A percentile compares a stretch with the other conserved stretches of the same genome.
Conservation (phyloP, 2,113 vertebrate genomes). For the Catharus bicknelli region DNA sequence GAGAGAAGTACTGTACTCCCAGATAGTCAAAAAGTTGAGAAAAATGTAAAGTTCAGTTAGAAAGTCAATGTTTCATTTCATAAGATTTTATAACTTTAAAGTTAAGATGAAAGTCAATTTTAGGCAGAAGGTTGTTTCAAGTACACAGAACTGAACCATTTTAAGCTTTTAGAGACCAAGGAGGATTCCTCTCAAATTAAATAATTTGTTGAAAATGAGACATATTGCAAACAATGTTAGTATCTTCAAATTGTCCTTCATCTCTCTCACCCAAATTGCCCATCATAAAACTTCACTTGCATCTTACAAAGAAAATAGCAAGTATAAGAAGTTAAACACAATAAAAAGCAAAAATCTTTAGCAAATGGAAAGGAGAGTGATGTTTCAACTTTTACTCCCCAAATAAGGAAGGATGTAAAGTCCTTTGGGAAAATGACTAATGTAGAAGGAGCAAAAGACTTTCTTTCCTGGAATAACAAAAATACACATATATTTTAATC, state of each 20-base stretch:
- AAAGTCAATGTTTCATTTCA: background rate
- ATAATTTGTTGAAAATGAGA: background rate
- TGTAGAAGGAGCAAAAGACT: conserved; percentile 59
- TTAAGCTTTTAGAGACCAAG: background rate
- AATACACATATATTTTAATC: conserved; percentile 71
- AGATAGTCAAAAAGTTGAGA: background rate
- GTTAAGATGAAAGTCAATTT: background rate
- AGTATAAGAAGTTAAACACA: background rate
- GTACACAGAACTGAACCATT: background rate
- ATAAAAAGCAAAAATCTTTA: conserved; percentile 24
- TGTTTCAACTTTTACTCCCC: conserved; percentile 29
- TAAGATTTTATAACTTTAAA: background rate
- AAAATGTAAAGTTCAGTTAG: background rate
- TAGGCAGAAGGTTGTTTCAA: background rate
- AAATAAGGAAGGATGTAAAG: conserved; percentile 61
- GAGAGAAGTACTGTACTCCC: background rate
- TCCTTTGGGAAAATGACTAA: conserved; percentile 58
- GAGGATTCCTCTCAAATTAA: background rate
- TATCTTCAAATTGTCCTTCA: background rate
- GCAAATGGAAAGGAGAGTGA: conserved; percentile 46
- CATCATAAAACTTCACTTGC: background rate
- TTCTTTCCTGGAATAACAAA: conserved; percentile 58
- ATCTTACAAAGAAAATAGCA: background rate
- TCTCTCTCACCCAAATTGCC: background rate
- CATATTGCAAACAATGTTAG: background rate